A percentile compares a stretch with the other conserved stretches of the same genome.
Conservation (phyloP, 1,140 invertebrate genomes). For the Argopecten irradians region DNA sequence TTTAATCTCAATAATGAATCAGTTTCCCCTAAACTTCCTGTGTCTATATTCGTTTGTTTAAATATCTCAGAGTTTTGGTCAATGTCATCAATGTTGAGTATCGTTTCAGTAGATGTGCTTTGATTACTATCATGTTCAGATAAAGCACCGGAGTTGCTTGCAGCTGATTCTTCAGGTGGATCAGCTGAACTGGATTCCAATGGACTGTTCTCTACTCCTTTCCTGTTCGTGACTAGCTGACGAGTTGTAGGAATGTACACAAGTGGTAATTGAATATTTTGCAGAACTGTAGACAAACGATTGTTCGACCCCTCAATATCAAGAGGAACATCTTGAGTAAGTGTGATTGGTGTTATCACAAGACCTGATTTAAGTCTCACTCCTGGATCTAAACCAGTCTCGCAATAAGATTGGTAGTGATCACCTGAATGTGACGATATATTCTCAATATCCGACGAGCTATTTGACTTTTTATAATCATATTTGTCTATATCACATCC, state of each 20-base stretch:
- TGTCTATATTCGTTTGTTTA: constrained; percentile 45
- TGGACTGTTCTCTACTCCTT: constrained; percentile 31
- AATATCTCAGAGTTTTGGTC: constrained; percentile 40
- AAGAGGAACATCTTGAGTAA: constrained; percentile 69
- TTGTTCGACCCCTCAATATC: constrained; percentile 62
- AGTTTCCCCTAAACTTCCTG: constrained; percentile 58
- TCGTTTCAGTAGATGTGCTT: constrained; percentile 47
- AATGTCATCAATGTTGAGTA: constrained; percentile 37
- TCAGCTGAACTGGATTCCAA: constrained; percentile 29
- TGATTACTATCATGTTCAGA: constrained; percentile 25
- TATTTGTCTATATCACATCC: not conserved
- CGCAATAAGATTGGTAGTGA: not conserved
- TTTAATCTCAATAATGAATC: constrained; percentile 55
- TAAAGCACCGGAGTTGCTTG: constrained; percentile 25
- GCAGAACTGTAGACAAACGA: constrained; percentile 68
- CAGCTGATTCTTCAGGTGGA: constrained; percentile 29
- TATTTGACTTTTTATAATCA: not conserved
- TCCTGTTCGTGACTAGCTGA: constrained; percentile 63
- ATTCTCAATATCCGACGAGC: not conserved
- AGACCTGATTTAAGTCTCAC: constrained; percentile 59
- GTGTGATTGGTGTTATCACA: constrained; percentile 62
- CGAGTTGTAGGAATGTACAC: constrained; percentile 73
- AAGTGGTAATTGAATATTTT: constrained; percentile 69
- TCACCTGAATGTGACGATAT: not conserved
- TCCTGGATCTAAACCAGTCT: not conserved